Base-by-base conservation (phyloP, 64 coral and sea anemone species). In the Montipora foliosa region DNA sequence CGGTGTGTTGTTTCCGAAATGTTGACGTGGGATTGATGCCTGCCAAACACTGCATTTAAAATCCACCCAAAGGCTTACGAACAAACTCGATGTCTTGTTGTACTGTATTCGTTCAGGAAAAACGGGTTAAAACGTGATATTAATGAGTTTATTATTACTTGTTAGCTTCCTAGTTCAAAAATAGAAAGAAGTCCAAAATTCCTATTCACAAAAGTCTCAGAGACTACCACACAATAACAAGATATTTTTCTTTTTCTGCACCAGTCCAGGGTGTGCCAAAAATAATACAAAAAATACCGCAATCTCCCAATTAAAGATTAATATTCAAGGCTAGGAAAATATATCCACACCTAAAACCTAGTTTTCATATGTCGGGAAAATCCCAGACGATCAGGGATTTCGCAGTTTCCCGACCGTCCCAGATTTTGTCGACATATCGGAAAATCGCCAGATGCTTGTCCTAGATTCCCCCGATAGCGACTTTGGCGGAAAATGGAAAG, bases 11-110 rank as follows among this genome's bases (percentile, higher is more conserved):
- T 11, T 74, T 74, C 64, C 17, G 64, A 67, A 67, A 67, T 67
- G 64, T 74, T 22, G 71, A 74, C 21, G 45, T 74, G 64, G 64
- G 64, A 67, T 67, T 67, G 64, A 74, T 74, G 71, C 71, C 71
- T 74, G 71, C 20, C 5, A 29, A 29, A 29, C 29, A 29, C 29
- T 29, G 29, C 29, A 29, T 29, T 29, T 29, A 29, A 29, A 29
- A 29, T 29, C 1, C 29, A 29, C 29, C 1, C 29, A 29, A 29
- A 74, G 16, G 25, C 71, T 1, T 74, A 44, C 71, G 22, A 0
- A 74, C 20, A n/a, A 74, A 0, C 71, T 74, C 20, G 71, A 74
- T 74, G 71, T 74, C 29, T 74, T 74, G n/a, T 22, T 3, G 71
- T 4, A 22, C 25, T 74, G n/a, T 74, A 44, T 74, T 11, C 10